Evolutionary conservation across 2,797 vertebrate species (phyloP).

Genomic region (Furcifer pardalis): DNA sequence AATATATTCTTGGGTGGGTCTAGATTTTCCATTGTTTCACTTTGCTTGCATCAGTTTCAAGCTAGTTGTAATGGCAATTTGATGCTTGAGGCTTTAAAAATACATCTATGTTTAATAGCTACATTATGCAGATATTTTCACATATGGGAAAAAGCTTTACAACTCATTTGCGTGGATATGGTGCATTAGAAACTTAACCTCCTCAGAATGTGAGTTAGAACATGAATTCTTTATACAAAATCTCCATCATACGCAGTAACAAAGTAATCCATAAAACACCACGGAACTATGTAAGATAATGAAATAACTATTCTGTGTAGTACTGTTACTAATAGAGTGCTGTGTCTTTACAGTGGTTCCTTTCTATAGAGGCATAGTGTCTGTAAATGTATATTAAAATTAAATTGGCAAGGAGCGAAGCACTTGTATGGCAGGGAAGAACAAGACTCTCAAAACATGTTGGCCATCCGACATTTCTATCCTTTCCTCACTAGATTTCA

Average conservation of each 20-base stretch:
- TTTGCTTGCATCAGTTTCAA: conserved; percentile 25
- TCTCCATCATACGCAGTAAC: not conserved
- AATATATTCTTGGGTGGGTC: not conserved
- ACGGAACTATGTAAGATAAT: not conserved
- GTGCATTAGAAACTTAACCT: conserved; percentile 1
- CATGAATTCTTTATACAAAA: not conserved
- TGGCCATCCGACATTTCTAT: not conserved
- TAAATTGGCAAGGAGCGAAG: not conserved
- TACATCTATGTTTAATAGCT: conserved; percentile 5
- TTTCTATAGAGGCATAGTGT: not conserved
- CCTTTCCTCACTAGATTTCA: not conserved
- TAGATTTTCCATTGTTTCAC: conserved; percentile 35
- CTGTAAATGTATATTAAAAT: too few relatives aligned
- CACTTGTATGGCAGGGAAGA: not conserved
- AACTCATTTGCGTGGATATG: not conserved
- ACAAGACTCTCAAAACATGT: too few relatives aligned
- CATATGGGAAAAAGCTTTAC: not conserved
- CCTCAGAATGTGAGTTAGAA: not conserved
- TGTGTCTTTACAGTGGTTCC: not conserved
- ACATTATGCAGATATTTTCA: conserved; percentile 16
- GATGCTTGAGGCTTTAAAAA: conserved; percentile 27
- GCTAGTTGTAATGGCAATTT: conserved; percentile 23
- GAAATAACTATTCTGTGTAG: not conserved
- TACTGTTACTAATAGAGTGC: too few relatives aligned
- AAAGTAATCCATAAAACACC: not conserved